Evolutionary conservation across 1,140 invertebrate genomes (phyloP), one percentile per base, ranked within the genome.

Genomic region (Anadara kagoshimensis): DNA sequence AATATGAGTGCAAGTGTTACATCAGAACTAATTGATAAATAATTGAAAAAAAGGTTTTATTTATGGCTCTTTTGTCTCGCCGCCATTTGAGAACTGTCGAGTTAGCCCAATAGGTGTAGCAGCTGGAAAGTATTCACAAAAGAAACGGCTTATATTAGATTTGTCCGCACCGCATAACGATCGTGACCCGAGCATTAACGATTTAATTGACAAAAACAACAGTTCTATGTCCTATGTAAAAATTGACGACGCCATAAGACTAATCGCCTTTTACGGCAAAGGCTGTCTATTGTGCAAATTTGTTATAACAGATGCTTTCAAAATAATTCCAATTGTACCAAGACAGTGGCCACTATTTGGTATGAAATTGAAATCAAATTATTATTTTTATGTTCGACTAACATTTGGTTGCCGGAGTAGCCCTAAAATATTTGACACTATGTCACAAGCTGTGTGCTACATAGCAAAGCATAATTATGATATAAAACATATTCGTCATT

Each of bases 151-250:
- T 10, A 73, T 77, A 5, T 53, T 69, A 22, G 75, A 77, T 44
- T 22, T 73, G 7, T 77, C 66, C 14, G 54, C 75, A 10, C 75
- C 69, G n/a, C 69, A 76, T 64, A 49, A 73, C 16, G n/a, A 68
- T 36, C 36, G 45, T 18, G 22, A 53, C 57, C 18, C 22, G 29
- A 73, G 70, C 49, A 16, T 77, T 16, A 77, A 77, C 58, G 45
- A 64, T 45, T 24, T 75, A n/a, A 74, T 74, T 58, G 53, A 67
- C 47, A 74, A 63, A 47, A 53, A 74, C n/a, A 59, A n/a, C 7
- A 41, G 57, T n/a, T 59, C 57, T 41, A 11, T 43, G 26, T 59
- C 57, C 43, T 59, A 59, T 1, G 24, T 29, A 36, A 59, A 26
- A 44, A 51, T 59, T 49, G 75, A 72, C 45, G 75, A 67, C 45